phyloP scores from a whole-genome alignment of 2,113 vertebrate species.

The Melanostigma gelatinosum region DNA sequence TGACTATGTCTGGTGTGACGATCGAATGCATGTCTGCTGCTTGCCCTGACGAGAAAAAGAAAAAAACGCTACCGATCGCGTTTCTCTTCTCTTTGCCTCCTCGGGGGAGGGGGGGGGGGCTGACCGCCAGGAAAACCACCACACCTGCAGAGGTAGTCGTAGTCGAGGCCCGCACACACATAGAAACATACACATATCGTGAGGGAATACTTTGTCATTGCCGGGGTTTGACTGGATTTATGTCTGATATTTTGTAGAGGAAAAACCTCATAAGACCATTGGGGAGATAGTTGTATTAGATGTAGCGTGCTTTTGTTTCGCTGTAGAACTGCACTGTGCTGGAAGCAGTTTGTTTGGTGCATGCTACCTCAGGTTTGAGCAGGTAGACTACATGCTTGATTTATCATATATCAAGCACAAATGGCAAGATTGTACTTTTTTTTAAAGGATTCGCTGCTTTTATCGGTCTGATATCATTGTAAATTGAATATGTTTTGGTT shows the following conservation, averaged over 20 bases:
- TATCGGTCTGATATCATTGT: neutral
- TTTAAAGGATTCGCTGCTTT: neutral
- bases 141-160: constrained; percentile 44
- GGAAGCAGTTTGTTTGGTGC: constrained; percentile 3
- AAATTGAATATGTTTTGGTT: neutral
- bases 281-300: neutral
- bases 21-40: constrained; percentile 83
- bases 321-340: constrained; percentile 48
- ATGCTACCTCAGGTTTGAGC: neutral
- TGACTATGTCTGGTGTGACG: constrained; percentile 83
- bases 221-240: constrained; percentile 56
- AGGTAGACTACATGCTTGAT: neutral
- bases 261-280: constrained; percentile 1
- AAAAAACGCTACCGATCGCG: constrained; percentile 54
- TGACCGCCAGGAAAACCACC: constrained; percentile 16
- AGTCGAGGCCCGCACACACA: constrained; percentile 52
- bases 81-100: constrained; percentile 41
- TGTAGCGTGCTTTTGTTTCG: constrained; percentile 35
- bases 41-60: constrained; percentile 64
- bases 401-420: neutral
- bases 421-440: neutral
- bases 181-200: constrained; percentile 42
- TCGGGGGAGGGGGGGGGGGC: constrained; percentile 31
- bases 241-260: constrained; percentile 29
- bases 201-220: constrained; percentile 36